phyloP scores from a whole-genome alignment of 2,113 vertebrate species.

The Antigone vipio region DNA sequence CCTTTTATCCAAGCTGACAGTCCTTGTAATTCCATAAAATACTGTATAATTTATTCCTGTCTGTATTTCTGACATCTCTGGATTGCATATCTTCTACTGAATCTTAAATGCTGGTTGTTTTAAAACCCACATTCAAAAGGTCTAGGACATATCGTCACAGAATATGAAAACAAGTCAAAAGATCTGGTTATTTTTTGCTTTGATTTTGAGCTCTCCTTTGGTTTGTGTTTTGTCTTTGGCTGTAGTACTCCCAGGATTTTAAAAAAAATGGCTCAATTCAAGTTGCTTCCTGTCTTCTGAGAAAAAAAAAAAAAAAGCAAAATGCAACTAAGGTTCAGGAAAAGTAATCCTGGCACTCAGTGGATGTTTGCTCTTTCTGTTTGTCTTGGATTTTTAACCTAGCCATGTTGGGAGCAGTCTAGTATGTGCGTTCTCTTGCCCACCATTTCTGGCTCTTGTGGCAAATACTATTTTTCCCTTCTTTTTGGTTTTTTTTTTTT shows the following conservation, averaged over 20 bases:
- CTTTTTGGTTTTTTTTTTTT: no score
- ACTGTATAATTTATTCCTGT: not conserved
- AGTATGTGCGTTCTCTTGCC: not conserved
- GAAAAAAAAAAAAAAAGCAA: not conserved
- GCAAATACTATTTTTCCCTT: not conserved
- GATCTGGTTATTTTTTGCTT: not conserved
- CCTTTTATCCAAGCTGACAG: conserved; percentile 26
- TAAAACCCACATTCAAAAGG: not conserved
- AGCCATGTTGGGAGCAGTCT: not conserved
- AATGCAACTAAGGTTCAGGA: not conserved
- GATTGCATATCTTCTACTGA: conserved; percentile 40
- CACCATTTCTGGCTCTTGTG: not conserved
- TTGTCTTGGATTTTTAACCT: not conserved
- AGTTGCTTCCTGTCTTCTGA: conserved; percentile 16
- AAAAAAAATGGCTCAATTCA: not conserved
- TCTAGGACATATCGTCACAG: not conserved
- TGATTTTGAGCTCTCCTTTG: conserved; percentile 15
- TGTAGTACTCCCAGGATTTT: not conserved
- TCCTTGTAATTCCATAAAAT: conserved; percentile 38
- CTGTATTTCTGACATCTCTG: conserved; percentile 39
- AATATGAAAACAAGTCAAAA: not conserved
- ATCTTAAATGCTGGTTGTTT: conserved; percentile 42
- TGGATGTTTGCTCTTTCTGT: not conserved
- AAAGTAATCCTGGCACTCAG: not conserved
- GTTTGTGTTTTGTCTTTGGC: conserved; percentile 1